phyloP scores from a whole-genome alignment of 2,113 vertebrate species.

The Carassius gibelio region DNA sequence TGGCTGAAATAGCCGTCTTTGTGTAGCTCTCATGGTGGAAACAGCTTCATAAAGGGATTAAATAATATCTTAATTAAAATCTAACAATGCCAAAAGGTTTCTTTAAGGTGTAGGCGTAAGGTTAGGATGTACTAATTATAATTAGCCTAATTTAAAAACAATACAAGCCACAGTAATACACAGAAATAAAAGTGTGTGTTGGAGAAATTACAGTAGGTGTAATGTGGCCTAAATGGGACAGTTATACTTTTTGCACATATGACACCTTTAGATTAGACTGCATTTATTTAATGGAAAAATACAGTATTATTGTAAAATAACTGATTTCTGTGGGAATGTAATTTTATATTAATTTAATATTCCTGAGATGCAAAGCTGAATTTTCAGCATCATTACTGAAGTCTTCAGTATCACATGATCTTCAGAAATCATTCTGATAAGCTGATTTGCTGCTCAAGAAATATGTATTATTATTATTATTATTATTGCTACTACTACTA shows the following conservation, averaged over 20 bases:
- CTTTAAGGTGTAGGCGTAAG: background rate
- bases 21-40: background rate
- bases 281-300: background rate
- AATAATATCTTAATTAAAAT: slow-evolving; percentile 19
- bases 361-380: background rate
- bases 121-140: slow-evolving; percentile 3
- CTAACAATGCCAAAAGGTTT: background rate
- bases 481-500: no score
- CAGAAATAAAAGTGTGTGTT: background rate
- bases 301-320: background rate
- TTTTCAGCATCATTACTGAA: background rate
- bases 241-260: background rate
- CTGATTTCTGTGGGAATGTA: no score
- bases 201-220: background rate
- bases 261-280: slow-evolving; percentile 4
- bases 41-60: slow-evolving; percentile 1
- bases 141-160: background rate
- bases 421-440: background rate
- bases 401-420: background rate
- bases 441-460: background rate
- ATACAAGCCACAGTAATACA: background rate
- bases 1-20: slow-evolving; percentile 5
- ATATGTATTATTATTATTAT: background rate
- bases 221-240: background rate
- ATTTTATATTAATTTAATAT: no score